Conservation (phyloP, 2,888 invertebrate species). For the Dynastes tityus region DNA sequence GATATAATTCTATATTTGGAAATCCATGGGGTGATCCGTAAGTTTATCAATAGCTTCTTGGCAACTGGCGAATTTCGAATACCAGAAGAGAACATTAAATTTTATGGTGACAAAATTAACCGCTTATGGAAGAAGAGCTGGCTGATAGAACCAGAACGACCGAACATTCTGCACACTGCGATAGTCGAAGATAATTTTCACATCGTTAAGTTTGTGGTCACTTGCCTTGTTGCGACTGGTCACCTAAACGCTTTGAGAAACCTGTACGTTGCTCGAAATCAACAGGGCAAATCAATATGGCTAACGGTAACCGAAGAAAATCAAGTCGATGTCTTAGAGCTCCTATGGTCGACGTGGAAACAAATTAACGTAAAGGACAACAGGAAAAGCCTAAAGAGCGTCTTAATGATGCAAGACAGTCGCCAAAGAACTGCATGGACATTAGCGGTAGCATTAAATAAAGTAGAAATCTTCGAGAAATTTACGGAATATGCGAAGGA, state of each 20-base stretch:
- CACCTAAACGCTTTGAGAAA: background rate
- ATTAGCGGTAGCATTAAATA: background rate
- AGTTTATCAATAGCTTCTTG: slow-evolving; percentile 12
- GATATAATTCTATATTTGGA: background rate
- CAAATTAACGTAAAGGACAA: background rate
- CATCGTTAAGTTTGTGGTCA: background rate
- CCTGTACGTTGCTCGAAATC: background rate
- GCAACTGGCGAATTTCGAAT: background rate
- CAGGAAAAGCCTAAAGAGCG: background rate
- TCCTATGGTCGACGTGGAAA: background rate
- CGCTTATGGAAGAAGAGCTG: background rate
- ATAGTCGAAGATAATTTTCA: background rate
- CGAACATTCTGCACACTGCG: background rate
- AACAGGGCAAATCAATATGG: background rate
- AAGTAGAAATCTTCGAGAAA: background rate
- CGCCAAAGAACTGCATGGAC: background rate
- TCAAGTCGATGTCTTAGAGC: background rate
- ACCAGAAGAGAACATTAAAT: background rate
- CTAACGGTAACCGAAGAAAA: background rate
- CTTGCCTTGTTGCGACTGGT: background rate
- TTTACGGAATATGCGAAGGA: background rate
- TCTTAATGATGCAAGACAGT: background rate
- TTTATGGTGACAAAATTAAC: background rate
- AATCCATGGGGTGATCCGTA: background rate
- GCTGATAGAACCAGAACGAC: too few relatives aligned